Percentiles rank a stretch among this genome's conserved stretches.
phyloP scores from a whole-genome alignment of 2,113 vertebrate species.

The Pseudorhombus dupliciocellatus region DNA sequence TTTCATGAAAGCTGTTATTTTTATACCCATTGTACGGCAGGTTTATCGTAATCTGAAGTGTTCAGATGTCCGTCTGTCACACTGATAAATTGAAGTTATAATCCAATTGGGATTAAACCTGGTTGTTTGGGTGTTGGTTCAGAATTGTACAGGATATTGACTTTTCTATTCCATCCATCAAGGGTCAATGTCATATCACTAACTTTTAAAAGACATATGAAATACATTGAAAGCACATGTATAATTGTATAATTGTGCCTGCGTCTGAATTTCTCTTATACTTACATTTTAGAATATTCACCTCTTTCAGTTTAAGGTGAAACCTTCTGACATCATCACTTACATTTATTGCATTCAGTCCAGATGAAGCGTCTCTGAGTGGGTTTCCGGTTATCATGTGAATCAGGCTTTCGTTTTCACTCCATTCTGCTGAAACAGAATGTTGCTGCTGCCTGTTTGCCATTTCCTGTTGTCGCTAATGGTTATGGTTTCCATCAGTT shows the following conservation, averaged over 20 bases:
- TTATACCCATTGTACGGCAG: background rate
- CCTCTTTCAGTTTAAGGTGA: too few relatives aligned
- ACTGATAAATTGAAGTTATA: background rate
- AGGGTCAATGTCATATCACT: background rate
- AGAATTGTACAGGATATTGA: background rate
- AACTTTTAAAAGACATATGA: background rate
- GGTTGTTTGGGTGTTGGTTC: background rate
- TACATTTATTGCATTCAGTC: too few relatives aligned
- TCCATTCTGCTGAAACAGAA: background rate
- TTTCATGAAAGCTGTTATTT: background rate
- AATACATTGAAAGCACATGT: too few relatives aligned
- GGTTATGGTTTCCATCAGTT: background rate
- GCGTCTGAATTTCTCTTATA: too few relatives aligned
- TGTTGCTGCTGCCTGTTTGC: background rate
- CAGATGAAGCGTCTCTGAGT: too few relatives aligned
- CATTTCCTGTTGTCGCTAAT: background rate
- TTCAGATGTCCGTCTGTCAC: background rate
- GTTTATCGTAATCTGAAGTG: background rate
- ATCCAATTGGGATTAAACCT: background rate
- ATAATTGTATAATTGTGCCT: too few relatives aligned
- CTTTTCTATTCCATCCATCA: background rate
- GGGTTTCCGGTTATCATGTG: background rate
- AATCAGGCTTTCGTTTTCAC: background rate
- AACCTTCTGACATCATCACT: too few relatives aligned
- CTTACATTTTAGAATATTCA: too few relatives aligned